Base-by-base conservation (phyloP, 2,888 invertebrate genomes). In the Hipparchia semele region DNA sequence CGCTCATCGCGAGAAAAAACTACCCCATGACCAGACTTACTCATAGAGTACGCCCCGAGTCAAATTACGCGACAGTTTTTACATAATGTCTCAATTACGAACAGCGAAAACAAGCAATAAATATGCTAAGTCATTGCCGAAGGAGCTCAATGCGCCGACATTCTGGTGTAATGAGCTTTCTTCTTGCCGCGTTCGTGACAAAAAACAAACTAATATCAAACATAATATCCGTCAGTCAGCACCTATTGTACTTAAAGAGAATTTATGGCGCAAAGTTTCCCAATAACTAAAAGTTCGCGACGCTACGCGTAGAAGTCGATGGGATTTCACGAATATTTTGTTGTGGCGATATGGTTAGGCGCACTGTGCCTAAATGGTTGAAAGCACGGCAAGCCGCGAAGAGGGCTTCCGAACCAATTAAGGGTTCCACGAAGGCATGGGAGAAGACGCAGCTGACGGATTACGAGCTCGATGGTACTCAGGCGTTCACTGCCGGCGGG, bases 391-490 rank as follows among this genome's bases (percentile, higher is more conserved):
- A 92, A 83, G 87, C 83, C 81, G 87, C 91, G 90, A 91, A 92
- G 93, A 91, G 92, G 92, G 91, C 85, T 91, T 92, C 91, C 88
- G 86, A 91, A 90, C 93, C 92, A 93, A 93, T 93, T 93, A 93
- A 91, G 91, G 91, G 86, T 84, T 90, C 85, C 91, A 90, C 90
- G 91, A 90, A 92, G 89, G 84, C 91, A 87, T 94, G 94, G 92
- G 94, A 93, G 88, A 86, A 83, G 73, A 76, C 76, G 79, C 93
- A 93, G 89, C 90, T 92, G 93, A 85, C 84, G 86, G 88, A 87
- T 90, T 89, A 89, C 86, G 89, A 89, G 88, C 89, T 93, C 92
- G 89, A 94, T 93, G 93, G 92, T 88, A 91, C 93, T 94, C 91
- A 90, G 84, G 86, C 84, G 83, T 72, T 86, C 87, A 85, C 86